Evolutionary conservation across 2,113 vertebrate genomes (phyloP).

Genomic region (Oxygymnocypris stewartii): DNA sequence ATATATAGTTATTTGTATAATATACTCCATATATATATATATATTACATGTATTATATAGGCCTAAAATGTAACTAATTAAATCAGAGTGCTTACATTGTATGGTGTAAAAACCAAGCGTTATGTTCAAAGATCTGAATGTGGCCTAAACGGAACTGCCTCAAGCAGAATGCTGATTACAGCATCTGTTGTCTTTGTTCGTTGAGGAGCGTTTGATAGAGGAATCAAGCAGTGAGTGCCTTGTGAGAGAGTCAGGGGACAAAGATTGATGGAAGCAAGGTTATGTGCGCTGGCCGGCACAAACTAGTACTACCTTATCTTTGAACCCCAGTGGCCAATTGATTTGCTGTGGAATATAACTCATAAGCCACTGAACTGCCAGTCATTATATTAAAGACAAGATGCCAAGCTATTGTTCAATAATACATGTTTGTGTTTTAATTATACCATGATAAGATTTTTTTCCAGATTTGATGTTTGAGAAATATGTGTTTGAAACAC

Average conservation of each 20-base stretch:
- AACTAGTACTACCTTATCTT: constrained; percentile 82
- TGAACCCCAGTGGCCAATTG: constrained; percentile 82
- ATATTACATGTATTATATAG: no score
- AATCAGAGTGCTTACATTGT: background rate
- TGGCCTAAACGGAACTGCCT: constrained; percentile 58
- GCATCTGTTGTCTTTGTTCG: constrained; percentile 86
- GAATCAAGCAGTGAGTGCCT: constrained; percentile 72
- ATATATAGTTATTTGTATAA: no score
- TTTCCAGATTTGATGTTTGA: background rate
- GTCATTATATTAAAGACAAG: constrained; percentile 53
- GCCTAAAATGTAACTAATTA: background rate
- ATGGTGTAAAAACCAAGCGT: background rate
- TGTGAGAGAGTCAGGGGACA: constrained; percentile 76
- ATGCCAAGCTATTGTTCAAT: constrained; percentile 48
- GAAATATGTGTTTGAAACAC: background rate
- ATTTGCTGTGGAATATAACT: constrained; percentile 91
- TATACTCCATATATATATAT: no score
- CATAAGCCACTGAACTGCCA: constrained; percentile 62
- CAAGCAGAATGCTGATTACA: constrained; percentile 72
- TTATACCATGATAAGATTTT: constrained; percentile 41
- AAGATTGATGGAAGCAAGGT: constrained; percentile 89
- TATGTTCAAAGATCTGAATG: constrained; percentile 51
- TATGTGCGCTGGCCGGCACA: constrained; percentile 78
- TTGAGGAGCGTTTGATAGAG: constrained; percentile 74
- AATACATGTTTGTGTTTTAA: constrained; percentile 52